Evolutionary conservation across 2,113 vertebrate genomes (phyloP).

Genomic region (Rhagologus leucostigma): DNA sequence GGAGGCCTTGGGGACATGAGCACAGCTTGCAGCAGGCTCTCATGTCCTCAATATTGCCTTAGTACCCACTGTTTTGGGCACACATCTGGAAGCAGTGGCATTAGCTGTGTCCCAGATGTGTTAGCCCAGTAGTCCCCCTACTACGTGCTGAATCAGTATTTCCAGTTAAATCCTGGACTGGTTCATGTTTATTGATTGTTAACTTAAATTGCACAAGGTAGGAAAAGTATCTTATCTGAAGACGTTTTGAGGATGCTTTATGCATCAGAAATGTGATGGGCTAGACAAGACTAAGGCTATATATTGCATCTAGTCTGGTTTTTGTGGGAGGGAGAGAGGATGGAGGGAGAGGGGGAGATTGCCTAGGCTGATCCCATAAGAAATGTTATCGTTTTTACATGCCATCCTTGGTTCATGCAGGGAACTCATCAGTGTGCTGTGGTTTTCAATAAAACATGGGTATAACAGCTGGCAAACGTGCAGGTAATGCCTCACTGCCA

Average conservation of each 20-base stretch:
- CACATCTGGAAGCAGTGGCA: background rate
- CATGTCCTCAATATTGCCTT: background rate
- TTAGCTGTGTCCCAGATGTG: background rate
- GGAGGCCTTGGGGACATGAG: background rate
- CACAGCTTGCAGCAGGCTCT: background rate
- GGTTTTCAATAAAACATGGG: background rate
- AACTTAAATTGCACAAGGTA: background rate
- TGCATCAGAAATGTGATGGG: background rate
- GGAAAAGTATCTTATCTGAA: background rate
- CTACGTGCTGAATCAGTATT: background rate
- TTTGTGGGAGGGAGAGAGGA: background rate
- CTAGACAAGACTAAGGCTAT: background rate
- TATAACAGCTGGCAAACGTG: background rate
- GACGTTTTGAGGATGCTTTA: background rate
- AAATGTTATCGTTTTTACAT: background rate
- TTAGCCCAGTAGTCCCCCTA: background rate
- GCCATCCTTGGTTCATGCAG: background rate
- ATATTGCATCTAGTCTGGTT: background rate
- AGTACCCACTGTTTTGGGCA: fast-evolving
- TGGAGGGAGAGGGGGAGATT: background rate
- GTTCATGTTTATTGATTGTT: background rate
- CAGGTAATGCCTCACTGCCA: background rate
- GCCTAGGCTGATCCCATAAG: background rate
- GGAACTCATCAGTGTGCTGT: background rate
- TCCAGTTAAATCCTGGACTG: background rate